Conservation (phyloP, 1,140 invertebrate species). For the Drosophila quadrilineata region DNA sequence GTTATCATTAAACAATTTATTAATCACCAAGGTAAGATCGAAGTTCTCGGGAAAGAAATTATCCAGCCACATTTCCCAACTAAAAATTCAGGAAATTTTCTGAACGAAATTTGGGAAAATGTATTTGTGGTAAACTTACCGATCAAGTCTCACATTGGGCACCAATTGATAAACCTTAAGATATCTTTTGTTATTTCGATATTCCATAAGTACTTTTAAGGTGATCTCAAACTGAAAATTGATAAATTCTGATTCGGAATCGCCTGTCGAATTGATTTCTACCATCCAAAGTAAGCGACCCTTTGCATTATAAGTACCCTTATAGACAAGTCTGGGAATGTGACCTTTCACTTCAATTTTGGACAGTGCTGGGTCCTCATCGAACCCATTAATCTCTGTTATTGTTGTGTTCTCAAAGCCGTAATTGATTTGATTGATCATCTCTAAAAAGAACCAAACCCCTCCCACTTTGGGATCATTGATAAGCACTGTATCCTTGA, state of each 20-base stretch:
- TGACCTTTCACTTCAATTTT: conserved; percentile 47
- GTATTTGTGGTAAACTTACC: conserved; percentile 27
- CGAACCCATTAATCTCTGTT: conserved; percentile 49
- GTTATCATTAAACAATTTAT: conserved; percentile 50
- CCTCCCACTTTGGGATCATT: conserved; percentile 46
- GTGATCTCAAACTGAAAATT: conserved; percentile 48
- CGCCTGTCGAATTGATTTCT: conserved; percentile 37
- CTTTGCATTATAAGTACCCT: conserved; percentile 44
- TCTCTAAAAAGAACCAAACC: conserved; percentile 46
- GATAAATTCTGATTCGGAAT: conserved; percentile 46
- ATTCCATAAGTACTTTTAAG: conserved; percentile 50
- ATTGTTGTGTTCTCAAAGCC: conserved; percentile 65
- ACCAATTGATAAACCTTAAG: conserved; percentile 55
- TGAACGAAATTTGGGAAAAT: not conserved
- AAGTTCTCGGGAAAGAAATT: conserved; percentile 58
- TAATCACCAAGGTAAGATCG: conserved; percentile 46
- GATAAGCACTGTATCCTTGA: conserved; percentile 41
- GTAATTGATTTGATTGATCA: conserved; percentile 50
- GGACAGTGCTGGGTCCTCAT: conserved; percentile 42
- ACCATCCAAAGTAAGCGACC: conserved; percentile 57
- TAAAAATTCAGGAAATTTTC: not conserved
- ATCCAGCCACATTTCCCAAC: conserved; percentile 60
- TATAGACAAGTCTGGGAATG: conserved; percentile 50
- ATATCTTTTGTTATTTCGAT: conserved; percentile 58
- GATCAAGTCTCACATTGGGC: conserved; percentile 44